Evolutionary conservation across 2,797 vertebrate species (phyloP).

Genomic region (Geotrypetes seraphini): DNA sequence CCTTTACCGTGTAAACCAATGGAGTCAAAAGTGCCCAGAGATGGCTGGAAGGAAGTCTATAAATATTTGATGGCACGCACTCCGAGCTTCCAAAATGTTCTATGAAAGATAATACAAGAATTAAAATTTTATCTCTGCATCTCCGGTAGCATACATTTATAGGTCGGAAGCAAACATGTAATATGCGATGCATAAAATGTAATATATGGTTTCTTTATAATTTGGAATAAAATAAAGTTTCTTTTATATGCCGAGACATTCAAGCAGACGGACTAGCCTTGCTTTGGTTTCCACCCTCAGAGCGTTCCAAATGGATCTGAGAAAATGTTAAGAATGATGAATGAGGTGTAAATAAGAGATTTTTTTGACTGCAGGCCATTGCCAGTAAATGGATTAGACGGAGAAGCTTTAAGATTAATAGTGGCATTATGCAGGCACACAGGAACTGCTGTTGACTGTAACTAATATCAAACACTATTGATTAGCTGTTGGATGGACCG

Average conservation of each 20-base stretch:
- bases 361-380: slow-evolving; percentile 27
- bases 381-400: slow-evolving; percentile 29
- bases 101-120: too few species aligned
- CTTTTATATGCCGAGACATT: slow-evolving; percentile 15
- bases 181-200: too few species aligned
- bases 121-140: too few species aligned
- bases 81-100: too few species aligned
- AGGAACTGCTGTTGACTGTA: slow-evolving; percentile 28
- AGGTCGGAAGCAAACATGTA: slow-evolving; percentile 8
- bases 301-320: slow-evolving; percentile 24
- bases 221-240: slow-evolving; percentile 1
- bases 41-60: too few species aligned
- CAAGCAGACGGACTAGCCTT: slow-evolving; percentile 7
- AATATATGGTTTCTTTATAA: slow-evolving; percentile 10
- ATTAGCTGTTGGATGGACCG: slow-evolving; percentile 37
- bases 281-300: slow-evolving; percentile 7
- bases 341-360: slow-evolving; percentile 32
- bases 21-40: too few species aligned
- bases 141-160: too few species aligned
- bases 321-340: slow-evolving; percentile 36
- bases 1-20: too few species aligned
- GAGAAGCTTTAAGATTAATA: slow-evolving; percentile 32
- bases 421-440: slow-evolving; percentile 24
- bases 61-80: too few species aligned
- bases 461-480: slow-evolving; percentile 42